Evolutionary conservation across 2,888 invertebrate genomes (phyloP).

Genomic region (Colostygia pectinataria): DNA sequence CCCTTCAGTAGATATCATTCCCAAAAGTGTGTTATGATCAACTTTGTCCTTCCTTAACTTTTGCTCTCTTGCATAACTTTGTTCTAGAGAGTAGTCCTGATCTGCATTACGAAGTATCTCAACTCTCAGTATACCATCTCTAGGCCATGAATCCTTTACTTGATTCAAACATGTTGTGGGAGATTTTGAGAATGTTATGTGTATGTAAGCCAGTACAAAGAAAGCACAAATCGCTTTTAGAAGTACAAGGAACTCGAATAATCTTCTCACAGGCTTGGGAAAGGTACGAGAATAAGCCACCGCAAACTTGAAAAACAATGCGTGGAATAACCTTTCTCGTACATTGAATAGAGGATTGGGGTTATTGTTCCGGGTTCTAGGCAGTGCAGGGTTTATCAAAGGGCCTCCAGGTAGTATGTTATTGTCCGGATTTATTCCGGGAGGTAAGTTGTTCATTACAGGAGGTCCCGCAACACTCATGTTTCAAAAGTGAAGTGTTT

Average conservation of each 20-base stretch:
- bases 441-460: constrained; percentile 69
- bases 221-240: constrained; percentile 91
- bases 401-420: constrained; percentile 82
- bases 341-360: constrained; percentile 92
- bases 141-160: constrained; percentile 95
- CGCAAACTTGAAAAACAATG: constrained; percentile 96
- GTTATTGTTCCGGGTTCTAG: constrained; percentile 83
- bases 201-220: constrained; percentile 96
- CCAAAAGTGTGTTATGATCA: constrained; percentile 83
- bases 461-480: constrained; percentile 72
- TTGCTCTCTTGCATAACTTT: constrained; percentile 92
- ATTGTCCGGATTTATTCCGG: constrained; percentile 78
- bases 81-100: constrained; percentile 89
- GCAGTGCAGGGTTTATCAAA: constrained; percentile 74
- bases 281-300: constrained; percentile 95
- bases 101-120: constrained; percentile 90
- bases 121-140: constrained; percentile 96
- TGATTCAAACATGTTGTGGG: constrained; percentile 97
- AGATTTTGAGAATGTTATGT: constrained; percentile 95
- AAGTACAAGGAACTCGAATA: constrained; percentile 92
- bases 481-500: constrained; percentile 11
- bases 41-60: constrained; percentile 87
- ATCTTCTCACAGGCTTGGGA: constrained; percentile 90
- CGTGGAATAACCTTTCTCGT: constrained; percentile 96
- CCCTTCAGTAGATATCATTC: constrained; percentile 86